These are phyloP conservation scores for Muraenolepis orangiensis DNA, from an alignment of 2,797 vertebrate species.

Conservation along the genomic window DNA sequence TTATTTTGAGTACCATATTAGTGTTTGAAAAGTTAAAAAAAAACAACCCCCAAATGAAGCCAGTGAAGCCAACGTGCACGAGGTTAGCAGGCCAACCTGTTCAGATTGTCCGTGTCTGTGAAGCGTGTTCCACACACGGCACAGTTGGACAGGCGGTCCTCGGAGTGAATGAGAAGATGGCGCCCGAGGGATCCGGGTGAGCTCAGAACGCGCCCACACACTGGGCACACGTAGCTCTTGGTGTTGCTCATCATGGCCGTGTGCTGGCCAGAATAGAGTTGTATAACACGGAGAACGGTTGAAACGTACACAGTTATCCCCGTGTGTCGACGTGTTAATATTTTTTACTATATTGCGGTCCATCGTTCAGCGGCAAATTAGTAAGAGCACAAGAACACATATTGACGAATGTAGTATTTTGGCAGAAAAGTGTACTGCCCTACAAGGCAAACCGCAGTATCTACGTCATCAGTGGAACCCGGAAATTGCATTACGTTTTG, in stretches of 20 bases:
- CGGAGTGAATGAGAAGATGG: constrained; percentile 96
- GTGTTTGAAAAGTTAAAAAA: background rate
- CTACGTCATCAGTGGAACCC: background rate
- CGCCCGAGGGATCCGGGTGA: constrained; percentile 93
- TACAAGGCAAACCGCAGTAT: background rate
- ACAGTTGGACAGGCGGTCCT: constrained; percentile 96
- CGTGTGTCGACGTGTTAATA: no score
- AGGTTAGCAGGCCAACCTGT: constrained; percentile 76
- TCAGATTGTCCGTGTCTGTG: constrained; percentile 91
- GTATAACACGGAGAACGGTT: background rate
- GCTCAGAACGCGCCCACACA: constrained; percentile 94
- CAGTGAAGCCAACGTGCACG: background rate
- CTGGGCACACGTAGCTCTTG: constrained; percentile 95
- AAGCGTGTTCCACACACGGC: constrained; percentile 94
- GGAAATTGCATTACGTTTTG: background rate
- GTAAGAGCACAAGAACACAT: background rate
- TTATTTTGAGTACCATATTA: background rate
- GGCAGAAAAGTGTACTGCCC: background rate
- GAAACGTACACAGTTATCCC: no score
- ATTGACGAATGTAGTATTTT: no score
- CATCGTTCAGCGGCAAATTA: background rate
- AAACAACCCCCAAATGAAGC: no score
- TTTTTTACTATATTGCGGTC: no score
- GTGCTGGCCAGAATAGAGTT: constrained; percentile 73
- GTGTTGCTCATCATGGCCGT: constrained; percentile 86